Percentiles rank a stretch among this genome's conserved stretches.
Conservation (phyloP, 2,113 vertebrate genomes). For the Acinonyx jubatus region DNA sequence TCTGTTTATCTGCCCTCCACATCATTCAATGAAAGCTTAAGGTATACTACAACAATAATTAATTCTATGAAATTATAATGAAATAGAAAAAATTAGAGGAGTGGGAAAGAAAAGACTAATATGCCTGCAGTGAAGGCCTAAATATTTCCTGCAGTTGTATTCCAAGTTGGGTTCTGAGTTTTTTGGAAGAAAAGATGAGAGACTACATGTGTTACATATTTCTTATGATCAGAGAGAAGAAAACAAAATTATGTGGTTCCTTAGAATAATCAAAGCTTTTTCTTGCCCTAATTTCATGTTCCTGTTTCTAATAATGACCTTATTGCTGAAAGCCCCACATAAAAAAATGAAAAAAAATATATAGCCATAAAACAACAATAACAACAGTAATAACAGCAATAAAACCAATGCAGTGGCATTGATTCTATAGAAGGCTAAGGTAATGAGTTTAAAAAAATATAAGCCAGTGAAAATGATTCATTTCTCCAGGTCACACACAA, state of each 20-base stretch:
- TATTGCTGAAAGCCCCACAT: background rate
- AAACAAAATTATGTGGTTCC: background rate
- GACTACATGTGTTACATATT: background rate
- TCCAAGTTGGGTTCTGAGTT: background rate
- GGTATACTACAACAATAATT: background rate
- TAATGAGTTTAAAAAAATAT: conserved; percentile 50
- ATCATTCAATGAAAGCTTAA: background rate
- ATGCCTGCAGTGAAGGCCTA: background rate
- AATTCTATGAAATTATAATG: background rate
- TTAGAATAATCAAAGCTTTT: conserved; percentile 19
- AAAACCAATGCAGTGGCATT: background rate
- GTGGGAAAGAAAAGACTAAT: background rate
- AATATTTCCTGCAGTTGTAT: background rate
- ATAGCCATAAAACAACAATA: conserved; percentile 35
- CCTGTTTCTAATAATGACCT: background rate
- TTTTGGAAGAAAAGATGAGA: background rate
- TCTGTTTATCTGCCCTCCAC: background rate
- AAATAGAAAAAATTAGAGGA: background rate
- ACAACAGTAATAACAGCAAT: conserved; percentile 7
- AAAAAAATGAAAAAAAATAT: background rate
- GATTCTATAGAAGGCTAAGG: conserved; percentile 39
- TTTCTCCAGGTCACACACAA: conserved; percentile 33
- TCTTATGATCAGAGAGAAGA: background rate
- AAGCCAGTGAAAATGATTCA: conserved; percentile 38
- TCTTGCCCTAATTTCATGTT: background rate